phyloP scores from a whole-genome alignment of 2,888 invertebrate genomes.

The Stenotaenia linearis region DNA sequence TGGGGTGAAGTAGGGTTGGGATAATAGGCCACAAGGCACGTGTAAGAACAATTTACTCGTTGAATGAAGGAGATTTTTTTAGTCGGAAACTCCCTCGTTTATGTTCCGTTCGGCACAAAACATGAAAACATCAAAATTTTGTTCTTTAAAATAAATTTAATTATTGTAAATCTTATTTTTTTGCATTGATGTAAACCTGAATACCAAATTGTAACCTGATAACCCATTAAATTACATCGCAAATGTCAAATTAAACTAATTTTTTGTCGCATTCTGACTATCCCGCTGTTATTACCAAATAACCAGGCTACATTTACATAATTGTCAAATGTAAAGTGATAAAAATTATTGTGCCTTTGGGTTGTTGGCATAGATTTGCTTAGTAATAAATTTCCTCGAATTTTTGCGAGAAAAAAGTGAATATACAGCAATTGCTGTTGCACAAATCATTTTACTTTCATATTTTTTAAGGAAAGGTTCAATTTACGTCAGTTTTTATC shows the following conservation, averaged over 20 bases:
- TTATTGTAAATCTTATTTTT: too few relatives aligned
- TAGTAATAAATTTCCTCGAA: too few relatives aligned
- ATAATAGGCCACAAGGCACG: conserved; percentile 12
- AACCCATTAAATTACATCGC: too few relatives aligned
- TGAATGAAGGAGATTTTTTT: neutral
- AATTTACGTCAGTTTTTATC: too few relatives aligned
- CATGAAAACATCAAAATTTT: neutral
- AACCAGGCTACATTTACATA: neutral
- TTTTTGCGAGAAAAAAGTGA: neutral
- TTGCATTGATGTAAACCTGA: neutral
- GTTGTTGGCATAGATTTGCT: neutral
- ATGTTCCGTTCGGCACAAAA: neutral
- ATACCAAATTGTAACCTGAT: neutral
- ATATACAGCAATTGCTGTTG: neutral
- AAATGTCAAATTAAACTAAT: neutral
- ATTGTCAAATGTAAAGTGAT: neutral
- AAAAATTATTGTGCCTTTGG: neutral
- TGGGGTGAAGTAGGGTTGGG: neutral
- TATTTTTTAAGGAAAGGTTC: too few relatives aligned
- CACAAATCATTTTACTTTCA: too few relatives aligned
- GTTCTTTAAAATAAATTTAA: neutral
- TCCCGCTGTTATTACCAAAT: neutral
- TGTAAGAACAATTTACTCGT: neutral
- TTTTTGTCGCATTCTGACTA: neutral
- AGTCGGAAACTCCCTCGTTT: neutral